Evolutionary conservation across 2,888 invertebrate genomes (phyloP), one percentile per base, ranked within the genome.

Genomic region (Baronia brevicornis): DNA sequence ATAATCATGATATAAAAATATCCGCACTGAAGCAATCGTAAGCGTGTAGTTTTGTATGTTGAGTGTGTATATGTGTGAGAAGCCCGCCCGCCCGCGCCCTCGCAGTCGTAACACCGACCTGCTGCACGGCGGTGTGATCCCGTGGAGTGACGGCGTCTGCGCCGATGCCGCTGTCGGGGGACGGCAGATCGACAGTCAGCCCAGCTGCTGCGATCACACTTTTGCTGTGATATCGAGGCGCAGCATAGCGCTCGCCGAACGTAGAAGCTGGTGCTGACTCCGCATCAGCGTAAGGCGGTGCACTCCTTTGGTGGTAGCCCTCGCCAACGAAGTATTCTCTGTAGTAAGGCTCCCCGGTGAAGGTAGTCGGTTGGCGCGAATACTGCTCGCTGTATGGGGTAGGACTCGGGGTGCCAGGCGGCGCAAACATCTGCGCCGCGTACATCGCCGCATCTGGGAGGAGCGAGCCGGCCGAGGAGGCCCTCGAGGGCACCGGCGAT

Each of bases 161-260:
- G 44, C 97, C 97, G 64, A 97, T 97, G 45, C 97, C 97, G 65
- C 95, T 95, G 85, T 97, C 97, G 13, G 96, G 96, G 54, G 96
- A 96, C 13, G 97, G 96, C 65, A 97, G 89, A 84, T 97, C 97
- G 63, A 96, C 96, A 29, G 95, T 95, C 51, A 96, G 89, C 22
- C 94, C 94, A 44, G 91, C 91, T 37, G 90, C 90, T 28, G 90
- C 89, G 61, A 93, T 87, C 63, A 90, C 87, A 60, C 90, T 87
- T 82, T 91, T 87, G 63, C 89, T 88, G 60, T 91, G 91, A 74
- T 92, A 91, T 46, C 89, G 87, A 55, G 89, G 89, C 18, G 89
- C 86, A 24, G 88, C 88, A 60, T 91, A 91, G 49, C 91, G 79
- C 61, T 91, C 90, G 46, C 89, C 89, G 61, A 90, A 90, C 52